phyloP scores from a whole-genome alignment of 2,797 vertebrate genomes.

The Distichodus sexfasciatus region DNA sequence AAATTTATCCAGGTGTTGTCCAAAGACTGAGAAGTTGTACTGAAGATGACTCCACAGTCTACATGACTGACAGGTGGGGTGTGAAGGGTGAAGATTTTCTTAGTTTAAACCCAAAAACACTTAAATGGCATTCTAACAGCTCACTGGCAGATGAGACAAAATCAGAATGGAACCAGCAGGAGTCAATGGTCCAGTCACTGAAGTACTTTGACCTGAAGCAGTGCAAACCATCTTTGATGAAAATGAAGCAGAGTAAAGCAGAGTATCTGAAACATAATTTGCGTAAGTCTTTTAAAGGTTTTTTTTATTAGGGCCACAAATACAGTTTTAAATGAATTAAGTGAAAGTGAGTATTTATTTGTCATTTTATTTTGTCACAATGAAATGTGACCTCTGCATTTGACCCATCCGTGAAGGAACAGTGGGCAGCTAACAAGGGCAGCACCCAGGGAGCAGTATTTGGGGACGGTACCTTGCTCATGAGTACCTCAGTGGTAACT shows the following conservation, averaged over 20 bases:
- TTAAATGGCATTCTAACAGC: neutral
- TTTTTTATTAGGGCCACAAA: too few species aligned
- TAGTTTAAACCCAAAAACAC: neutral
- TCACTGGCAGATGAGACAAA: neutral
- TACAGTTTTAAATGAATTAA: too few species aligned
- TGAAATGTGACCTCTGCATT: too few species aligned
- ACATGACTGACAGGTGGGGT: neutral
- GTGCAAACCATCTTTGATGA: neutral
- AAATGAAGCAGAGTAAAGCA: neutral
- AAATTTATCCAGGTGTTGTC: neutral
- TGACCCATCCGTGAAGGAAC: too few species aligned
- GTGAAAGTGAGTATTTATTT: too few species aligned
- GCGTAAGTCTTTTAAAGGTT: neutral
- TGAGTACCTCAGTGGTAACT: too few species aligned
- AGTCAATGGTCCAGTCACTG: neutral
- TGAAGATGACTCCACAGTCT: neutral
- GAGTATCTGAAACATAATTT: neutral
- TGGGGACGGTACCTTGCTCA: too few species aligned
- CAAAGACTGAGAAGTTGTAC: neutral
- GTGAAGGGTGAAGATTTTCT: neutral
- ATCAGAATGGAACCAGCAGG: neutral
- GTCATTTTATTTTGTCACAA: too few species aligned
- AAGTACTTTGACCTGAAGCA: neutral
- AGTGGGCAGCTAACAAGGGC: too few species aligned
- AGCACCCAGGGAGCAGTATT: too few species aligned